Percentiles rank a stretch among this genome's conserved stretches.
These are phyloP conservation scores for Amorpha juglandis DNA, from an alignment of 2,888 invertebrate genomes.

Conservation along the genomic window DNA sequence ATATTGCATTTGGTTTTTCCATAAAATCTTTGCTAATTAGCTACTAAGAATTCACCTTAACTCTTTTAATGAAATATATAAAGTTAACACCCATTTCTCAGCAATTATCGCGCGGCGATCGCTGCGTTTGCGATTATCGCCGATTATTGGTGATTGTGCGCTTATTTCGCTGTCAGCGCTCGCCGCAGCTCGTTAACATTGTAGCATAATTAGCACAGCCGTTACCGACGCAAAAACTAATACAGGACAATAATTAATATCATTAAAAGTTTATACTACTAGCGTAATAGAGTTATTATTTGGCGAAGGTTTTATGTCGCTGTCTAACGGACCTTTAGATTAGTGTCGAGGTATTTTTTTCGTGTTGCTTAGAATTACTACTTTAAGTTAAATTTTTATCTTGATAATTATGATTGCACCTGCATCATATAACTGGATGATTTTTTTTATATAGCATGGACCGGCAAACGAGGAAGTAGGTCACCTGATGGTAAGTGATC, in stretches of 20 bases:
- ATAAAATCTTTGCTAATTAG: no score
- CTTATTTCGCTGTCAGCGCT: slow-evolving; percentile 44
- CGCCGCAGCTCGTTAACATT: slow-evolving; percentile 22
- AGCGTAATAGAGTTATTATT: slow-evolving; percentile 20
- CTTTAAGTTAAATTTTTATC: no score
- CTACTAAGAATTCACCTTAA: background rate
- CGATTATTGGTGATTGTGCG: slow-evolving; percentile 25
- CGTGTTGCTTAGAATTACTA: background rate
- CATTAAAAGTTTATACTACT: slow-evolving; percentile 15
- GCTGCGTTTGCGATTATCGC: slow-evolving; percentile 10
- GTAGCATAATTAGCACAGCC: slow-evolving; percentile 9
- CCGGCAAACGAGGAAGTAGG: no score
- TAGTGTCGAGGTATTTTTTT: background rate
- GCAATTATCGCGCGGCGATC: slow-evolving; percentile 9
- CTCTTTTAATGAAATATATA: slow-evolving; percentile 7
- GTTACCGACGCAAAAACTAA: slow-evolving; percentile 10
- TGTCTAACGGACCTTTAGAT: background rate
- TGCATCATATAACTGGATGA: no score
- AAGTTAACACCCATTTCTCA: background rate
- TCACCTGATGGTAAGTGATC: no score
- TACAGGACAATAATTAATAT: slow-evolving; percentile 8
- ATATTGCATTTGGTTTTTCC: no score
- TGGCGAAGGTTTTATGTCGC: slow-evolving; percentile 23
- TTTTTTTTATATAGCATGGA: no score
- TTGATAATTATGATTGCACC: no score